Base-by-base conservation (phyloP, 1,140 invertebrate genomes). In the Araneus ventricosus region DNA sequence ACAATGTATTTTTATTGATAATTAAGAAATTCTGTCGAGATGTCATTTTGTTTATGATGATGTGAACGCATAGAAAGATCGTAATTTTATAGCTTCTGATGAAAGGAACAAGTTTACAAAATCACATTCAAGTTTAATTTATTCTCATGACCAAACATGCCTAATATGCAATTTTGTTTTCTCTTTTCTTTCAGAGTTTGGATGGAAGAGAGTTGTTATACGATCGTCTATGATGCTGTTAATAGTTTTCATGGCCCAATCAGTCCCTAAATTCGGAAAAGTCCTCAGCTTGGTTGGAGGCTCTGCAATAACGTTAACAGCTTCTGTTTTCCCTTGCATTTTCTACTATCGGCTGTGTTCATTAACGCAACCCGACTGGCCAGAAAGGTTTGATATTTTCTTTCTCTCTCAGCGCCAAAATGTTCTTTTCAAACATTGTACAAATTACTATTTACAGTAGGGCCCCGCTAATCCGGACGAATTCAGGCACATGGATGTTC, bases 231-330 rank as follows among this genome's bases (percentile, higher is more conserved):
- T 99, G 4, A 96, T 98, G 27, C 96, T 96, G 0, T 93, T 97
- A 1, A 97, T 97, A 0, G 96, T 99, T 5, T 96, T 98, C 30
- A 95, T 98, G 8, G 98, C 97, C 0, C 97, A 98, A 95, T 96
- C 97, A 7, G 96, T 99, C 0, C 98, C 98, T 0, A 96, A 97
- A 94, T 99, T 99, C 95, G 98, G 98, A 93, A 96, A 98, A n/a
- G 97, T 99, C 4, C 97, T 99, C 97, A 97, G 98, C 45, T 95
- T 99, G 3, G 97, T 99, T 4, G 98, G 98, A n/a, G 97, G 97
- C 0, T 96, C 98, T 0, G 98, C 97, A 0, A 97, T 98, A 0
- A 98, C 98, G 0, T 95, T 99, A 10, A 97, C 98, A 93, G 97
- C 97, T 4, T 98, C 98, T 93, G 96, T 99, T n/a, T 96, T 98